These are phyloP conservation scores for Zapus hudsonius DNA, from an alignment of 2,113 vertebrate species.

Conservation along the genomic window DNA sequence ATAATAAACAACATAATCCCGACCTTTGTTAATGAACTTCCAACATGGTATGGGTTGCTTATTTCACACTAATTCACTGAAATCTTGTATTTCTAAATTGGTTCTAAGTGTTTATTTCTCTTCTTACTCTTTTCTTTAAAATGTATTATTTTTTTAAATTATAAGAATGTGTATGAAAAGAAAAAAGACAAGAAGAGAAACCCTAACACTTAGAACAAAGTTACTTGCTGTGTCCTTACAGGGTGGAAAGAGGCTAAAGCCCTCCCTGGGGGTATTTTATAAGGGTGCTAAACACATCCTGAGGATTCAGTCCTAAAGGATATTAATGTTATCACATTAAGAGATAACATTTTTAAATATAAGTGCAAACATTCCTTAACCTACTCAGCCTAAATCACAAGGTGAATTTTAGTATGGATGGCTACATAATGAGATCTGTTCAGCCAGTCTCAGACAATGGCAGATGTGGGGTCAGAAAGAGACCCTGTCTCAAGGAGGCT, in stretches of 20 bases:
- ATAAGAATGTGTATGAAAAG: not conserved
- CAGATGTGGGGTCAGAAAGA: no score
- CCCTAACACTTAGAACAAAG: no score
- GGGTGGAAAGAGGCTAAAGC: not conserved
- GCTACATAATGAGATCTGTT: no score
- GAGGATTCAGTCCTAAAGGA: not conserved
- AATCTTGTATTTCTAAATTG: not conserved
- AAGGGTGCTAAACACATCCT: not conserved
- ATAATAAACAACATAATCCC: not conserved
- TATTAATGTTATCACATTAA: no score
- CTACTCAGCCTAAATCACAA: no score
- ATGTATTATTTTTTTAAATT: not conserved
- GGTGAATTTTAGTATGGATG: no score
- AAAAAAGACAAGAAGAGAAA: not conserved
- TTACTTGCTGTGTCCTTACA: not conserved
- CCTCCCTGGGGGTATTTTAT: not conserved
- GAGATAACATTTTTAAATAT: not conserved
- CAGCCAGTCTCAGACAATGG: no score
- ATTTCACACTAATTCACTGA: not conserved
- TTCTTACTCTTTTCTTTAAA: constrained; percentile 24
- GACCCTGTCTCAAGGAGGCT: no score
- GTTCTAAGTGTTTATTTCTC: not conserved
- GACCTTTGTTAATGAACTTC: not conserved
- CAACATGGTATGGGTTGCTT: not conserved
- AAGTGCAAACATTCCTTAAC: no score